Conservation (phyloP, 2,888 invertebrate genomes). For the Ceratothoa steindachneri region DNA sequence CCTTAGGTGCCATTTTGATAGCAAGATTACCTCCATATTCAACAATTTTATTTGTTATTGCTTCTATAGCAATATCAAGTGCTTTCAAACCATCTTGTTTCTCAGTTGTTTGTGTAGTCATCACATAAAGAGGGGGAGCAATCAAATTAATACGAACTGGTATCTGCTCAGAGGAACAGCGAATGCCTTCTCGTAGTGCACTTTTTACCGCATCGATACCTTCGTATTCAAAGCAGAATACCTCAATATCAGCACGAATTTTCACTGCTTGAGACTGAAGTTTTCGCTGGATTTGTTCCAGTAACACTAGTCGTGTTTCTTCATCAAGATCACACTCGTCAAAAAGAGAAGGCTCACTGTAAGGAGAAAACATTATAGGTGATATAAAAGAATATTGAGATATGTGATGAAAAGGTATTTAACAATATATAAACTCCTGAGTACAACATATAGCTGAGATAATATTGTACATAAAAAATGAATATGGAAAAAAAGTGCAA, state of each 20-base stretch:
- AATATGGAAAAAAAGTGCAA: no score
- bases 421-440: not conserved
- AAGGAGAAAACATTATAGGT: conserved; percentile 51
- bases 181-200: conserved; percentile 80
- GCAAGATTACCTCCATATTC: conserved; percentile 85
- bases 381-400: conserved; percentile 13
- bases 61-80: conserved; percentile 80
- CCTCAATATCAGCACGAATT: conserved; percentile 87
- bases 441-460: no score
- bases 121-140: conserved; percentile 96
- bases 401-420: not conserved
- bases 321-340: conserved; percentile 94
- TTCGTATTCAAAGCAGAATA: conserved; percentile 87
- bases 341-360: conserved; percentile 86
- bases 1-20: conserved; percentile 75
- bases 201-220: conserved; percentile 96
- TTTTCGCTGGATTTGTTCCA: conserved; percentile 85
- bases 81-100: conserved; percentile 87
- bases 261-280: conserved; percentile 75
- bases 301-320: conserved; percentile 80
- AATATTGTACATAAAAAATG: no score
- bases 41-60: conserved; percentile 74
- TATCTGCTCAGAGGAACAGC: conserved; percentile 83
- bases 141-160: conserved; percentile 98
- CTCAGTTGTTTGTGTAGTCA: conserved; percentile 97